Evolutionary conservation across 2,113 vertebrate species (phyloP), one percentile per base, ranked within the genome.

Genomic region (Cavia aperea): DNA sequence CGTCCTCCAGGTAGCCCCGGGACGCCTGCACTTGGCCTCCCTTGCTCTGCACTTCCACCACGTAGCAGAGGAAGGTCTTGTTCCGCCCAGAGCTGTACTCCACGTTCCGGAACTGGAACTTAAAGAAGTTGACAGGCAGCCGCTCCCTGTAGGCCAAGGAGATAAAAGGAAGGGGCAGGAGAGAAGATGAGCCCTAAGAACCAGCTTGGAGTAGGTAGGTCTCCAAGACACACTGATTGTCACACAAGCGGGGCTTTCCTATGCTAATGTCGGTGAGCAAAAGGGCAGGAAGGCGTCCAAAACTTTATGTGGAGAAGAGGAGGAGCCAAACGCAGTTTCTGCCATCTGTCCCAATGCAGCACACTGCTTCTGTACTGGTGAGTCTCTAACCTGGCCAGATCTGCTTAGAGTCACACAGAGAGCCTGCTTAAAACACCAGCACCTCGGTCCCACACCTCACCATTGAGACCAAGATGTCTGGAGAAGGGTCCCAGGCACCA

Each of bases 61-160:
- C 98, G 0, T 99, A 99, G 96, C 98, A 99, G 93, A 99, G 98
- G 95, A 99, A 98, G 94, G 99, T 99, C 97, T 99, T 99, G 96
- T 99, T 99, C 65, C 99, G 97, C n/a, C 99, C 99, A 0, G 99
- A 99, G 7, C 98, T 99, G 96, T 99, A 99, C 68, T 99, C 99
- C 95, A 99, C 99, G 0, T 99, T 99, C 97, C 99, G 98, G 97
- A 99, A 99, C 97, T 99, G 99, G 97, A 99, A 99, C 96, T 98
- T 99, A 97, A 98, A 99, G 95, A 97, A 98, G 78, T 98, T 98
- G 81, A 98, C 98, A 54, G 99, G 98, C 16, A 99, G 98, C 54
- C 98, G 97, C 73, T 99, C 98, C 93, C 99, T 99, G 86, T 2
- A 66, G 85, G 79, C 58, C 89, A 49, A 3, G 84, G 77, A 81